Evolutionary conservation across 2,113 vertebrate genomes (phyloP), one percentile per base, ranked within the genome.

Genomic region (Hylia prasina): DNA sequence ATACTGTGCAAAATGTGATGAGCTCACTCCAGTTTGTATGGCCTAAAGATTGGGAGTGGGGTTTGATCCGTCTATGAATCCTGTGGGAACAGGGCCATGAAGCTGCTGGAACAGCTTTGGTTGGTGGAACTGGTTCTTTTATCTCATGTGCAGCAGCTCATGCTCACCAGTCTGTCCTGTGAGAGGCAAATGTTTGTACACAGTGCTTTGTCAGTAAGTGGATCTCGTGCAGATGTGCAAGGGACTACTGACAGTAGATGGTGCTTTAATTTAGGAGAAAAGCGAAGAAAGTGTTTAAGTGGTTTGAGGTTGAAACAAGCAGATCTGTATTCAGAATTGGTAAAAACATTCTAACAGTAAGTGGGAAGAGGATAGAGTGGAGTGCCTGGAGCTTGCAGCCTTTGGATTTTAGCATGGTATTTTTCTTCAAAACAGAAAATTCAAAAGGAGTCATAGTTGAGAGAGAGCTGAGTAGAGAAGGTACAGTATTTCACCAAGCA

Each of bases 201-300:
- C 53, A 56, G 61, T 39, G 39, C 71, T 82, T 87, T 82, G 35
- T 78, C 70, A 15, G 57, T 51, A 31, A 56, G 66, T 60, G 85
- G 48, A 69, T 94, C 71, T 31, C 63, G 23, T 79, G 75, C 78
- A 87, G 82, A 80, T 95, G 94, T 94, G 93, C 42, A 96, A 82
- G 84, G 78, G 50, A 50, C 70, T 94, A 35, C 90, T 93, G 90
- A 91, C 95, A 93, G 95, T 85, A 96, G 94, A 96, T 94, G 95
- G 89, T 96, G 95, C 95, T 96, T 97, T 96, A 90, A 96, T 97
- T 96, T 96, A 94, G 90, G 93, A 86, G 89, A 88, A 93, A 69
- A 70, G 70, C 3, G 0, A 80, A 88, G 65, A 82, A 90, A 80
- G 45, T 1, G 0, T 75, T 82, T 61, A 61, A 86, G 58, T 63